phyloP scores from a whole-genome alignment of 2,888 invertebrate genomes.

The Acanthosepion pharaonis region DNA sequence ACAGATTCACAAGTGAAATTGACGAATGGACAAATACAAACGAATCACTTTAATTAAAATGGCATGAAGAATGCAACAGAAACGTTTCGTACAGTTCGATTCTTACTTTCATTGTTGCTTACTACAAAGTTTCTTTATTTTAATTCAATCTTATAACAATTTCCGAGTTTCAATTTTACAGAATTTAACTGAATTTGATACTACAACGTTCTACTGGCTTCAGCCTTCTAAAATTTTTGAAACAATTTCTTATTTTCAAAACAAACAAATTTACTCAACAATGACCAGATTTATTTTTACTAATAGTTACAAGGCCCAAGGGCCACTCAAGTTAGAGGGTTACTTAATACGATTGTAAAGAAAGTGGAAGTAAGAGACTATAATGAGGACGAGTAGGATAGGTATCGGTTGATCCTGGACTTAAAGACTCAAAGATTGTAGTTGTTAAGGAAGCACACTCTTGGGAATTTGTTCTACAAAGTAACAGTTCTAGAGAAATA shows the following conservation, averaged over 20 bases:
- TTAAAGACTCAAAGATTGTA: too few species aligned
- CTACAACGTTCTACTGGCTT: neutral
- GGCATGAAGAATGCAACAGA: neutral
- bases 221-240: neutral
- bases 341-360: too few species aligned
- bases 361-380: too few species aligned
- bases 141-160: neutral
- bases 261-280: neutral
- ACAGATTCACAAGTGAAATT: slow-evolving; percentile 9
- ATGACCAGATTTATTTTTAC: neutral
- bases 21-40: neutral
- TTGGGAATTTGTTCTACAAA: too few species aligned
- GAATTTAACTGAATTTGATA: neutral
- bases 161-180: neutral
- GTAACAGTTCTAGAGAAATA: too few species aligned
- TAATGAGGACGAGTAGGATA: too few species aligned
- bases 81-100: too few species aligned
- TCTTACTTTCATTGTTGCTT: neutral
- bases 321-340: too few species aligned
- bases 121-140: neutral
- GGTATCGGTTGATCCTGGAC: too few species aligned
- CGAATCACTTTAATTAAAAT: neutral
- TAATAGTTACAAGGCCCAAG: too few species aligned
- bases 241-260: neutral
- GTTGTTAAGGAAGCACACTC: too few species aligned